phyloP scores from a whole-genome alignment of 2,888 invertebrate genomes.

The Ochlodes sylvanus region DNA sequence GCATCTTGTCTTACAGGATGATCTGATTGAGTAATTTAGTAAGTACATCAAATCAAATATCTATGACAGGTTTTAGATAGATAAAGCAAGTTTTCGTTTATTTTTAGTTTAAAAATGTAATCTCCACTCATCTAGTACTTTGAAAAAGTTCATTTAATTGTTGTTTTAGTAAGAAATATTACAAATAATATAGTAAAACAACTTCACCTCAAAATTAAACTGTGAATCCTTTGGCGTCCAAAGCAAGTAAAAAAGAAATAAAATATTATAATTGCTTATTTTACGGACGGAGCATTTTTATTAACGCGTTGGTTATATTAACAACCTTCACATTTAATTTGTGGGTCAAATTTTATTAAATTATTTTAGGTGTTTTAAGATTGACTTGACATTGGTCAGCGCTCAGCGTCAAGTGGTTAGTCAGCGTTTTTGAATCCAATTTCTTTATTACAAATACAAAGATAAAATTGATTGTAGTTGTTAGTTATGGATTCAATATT shows the following conservation, averaged over 20 bases:
- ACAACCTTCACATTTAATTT: slow-evolving; percentile 19
- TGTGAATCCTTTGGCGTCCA: background rate
- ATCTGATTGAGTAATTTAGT: too few species aligned
- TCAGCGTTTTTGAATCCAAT: background rate
- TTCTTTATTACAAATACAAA: background rate
- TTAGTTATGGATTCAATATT: too few species aligned
- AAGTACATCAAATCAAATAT: too few species aligned
- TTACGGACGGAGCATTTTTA: slow-evolving; percentile 5
- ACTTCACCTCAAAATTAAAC: background rate
- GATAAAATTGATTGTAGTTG: background rate
- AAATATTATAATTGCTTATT: slow-evolving; percentile 19
- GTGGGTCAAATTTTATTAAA: background rate
- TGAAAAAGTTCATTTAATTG: too few species aligned
- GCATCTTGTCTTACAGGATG: too few species aligned
- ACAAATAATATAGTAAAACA: background rate
- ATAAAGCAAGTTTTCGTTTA: too few species aligned
- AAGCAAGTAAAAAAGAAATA: background rate
- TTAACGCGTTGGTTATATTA: slow-evolving; percentile 21
- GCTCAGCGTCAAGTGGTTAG: background rate
- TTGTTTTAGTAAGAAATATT: background rate
- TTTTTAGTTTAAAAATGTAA: too few species aligned
- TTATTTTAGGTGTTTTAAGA: background rate
- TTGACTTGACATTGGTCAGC: background rate
- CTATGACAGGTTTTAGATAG: too few species aligned
- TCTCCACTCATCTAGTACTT: too few species aligned